Evolutionary conservation across 2,797 vertebrate species (phyloP).

Genomic region (Semaprochilodus insignis): DNA sequence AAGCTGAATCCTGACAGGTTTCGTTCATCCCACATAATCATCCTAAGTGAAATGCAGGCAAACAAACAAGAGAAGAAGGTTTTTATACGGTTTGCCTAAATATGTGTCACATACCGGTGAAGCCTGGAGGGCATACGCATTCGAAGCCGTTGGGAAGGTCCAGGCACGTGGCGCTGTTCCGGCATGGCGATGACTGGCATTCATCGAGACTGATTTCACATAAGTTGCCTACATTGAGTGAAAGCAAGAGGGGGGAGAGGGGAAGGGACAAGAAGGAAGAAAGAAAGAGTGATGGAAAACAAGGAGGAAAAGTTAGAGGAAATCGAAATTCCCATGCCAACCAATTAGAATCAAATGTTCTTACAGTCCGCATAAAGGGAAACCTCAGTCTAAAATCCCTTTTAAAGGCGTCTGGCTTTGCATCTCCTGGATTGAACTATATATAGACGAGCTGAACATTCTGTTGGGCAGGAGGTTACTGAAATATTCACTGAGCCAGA

Average conservation of each 20-base stretch:
- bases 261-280: constrained; percentile 24
- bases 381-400: constrained; percentile 30
- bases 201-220: constrained; percentile 84
- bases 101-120: constrained; percentile 74
- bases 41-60: background rate
- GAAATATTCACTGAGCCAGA: constrained; percentile 45
- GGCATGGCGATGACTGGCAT: constrained; percentile 78
- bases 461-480: constrained; percentile 43
- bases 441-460: constrained; percentile 45
- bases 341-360: constrained; percentile 52
- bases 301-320: constrained; percentile 11
- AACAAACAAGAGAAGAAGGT: background rate
- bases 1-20: background rate
- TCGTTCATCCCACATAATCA: background rate
- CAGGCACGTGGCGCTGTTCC: constrained; percentile 76
- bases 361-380: constrained; percentile 49
- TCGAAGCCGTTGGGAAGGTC: constrained; percentile 75
- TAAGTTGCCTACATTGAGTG: constrained; percentile 67
- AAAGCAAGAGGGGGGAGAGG: constrained; percentile 26
- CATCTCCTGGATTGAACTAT: constrained; percentile 40
- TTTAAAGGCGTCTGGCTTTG: constrained; percentile 40
- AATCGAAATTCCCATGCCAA: constrained; percentile 45
- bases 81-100: background rate
- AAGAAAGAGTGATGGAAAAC: background rate
- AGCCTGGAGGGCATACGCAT: constrained; percentile 76